Base-by-base conservation (phyloP, 2,113 vertebrate genomes). In the Rhabdornis inornatus region DNA sequence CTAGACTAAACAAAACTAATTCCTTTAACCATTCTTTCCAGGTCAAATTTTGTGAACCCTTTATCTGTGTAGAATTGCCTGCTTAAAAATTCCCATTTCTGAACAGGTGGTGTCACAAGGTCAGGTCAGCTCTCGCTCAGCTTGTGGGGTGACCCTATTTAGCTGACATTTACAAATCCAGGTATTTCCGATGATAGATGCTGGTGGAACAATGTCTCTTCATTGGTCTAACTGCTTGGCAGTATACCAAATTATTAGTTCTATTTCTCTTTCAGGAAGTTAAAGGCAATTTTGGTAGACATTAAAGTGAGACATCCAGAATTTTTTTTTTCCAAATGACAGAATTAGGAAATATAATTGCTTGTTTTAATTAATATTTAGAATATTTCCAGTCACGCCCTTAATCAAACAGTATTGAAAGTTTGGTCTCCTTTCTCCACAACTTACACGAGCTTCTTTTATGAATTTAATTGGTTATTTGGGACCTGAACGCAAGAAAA, bases 1-100 rank as follows among this genome's bases (percentile, higher is more conserved):
- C 79, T 90, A 94, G 94, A 97, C 96, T 93, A 97, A 96, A 97
- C 90, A 95, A 96, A 93, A 72, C 33, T 80, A 94, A 96, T 70
- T 94, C 71, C 76, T 95, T 96, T 74, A 92, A 56, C 88, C 79
- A 95, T 94, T 93, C 90, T 94, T 96, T 95, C 79, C 94, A 95
- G 92, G 96, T 96, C 95, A 94, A 49, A 92, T 83, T 93, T 81
- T 83, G 86, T 94, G 92, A 95, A 95, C 82, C 24, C 81, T 94
- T 86, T 95, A 92, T 94, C 79, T 95, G 45, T 49, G 74, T 39
- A 77, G 84, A 92, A 79, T 24, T 91, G 63, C 27, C 31, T 25
- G 19, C 39, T 90, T 85, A 95, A 78, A 95, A 91, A 47, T 47
- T 91, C 85, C 56, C 70, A 42, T 65, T 95, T 50, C 68, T 74